Evolutionary conservation across 2,888 invertebrate genomes (phyloP).

Genomic region (Cacoxenus indagator): DNA sequence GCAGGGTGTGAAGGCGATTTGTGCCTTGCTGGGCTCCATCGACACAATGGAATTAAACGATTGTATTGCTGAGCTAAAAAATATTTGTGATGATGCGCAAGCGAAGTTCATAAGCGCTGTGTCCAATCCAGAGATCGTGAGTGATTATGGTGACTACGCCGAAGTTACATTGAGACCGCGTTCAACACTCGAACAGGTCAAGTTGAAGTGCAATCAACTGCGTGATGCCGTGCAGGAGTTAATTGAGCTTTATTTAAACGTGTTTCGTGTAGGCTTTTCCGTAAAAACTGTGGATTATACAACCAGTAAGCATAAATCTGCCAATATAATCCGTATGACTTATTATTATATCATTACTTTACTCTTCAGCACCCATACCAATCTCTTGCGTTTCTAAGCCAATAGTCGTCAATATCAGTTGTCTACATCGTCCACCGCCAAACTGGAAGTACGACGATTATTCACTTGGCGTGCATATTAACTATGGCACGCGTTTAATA

Average conservation of each 20-base stretch:
- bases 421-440: conserved; percentile 82
- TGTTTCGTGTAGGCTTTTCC: conserved; percentile 87
- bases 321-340: not conserved
- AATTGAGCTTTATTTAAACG: conserved; percentile 87
- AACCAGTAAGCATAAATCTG: conserved; percentile 70
- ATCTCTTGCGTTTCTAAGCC: conserved; percentile 82
- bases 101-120: conserved; percentile 50
- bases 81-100: conserved; percentile 65
- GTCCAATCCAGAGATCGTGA: conserved; percentile 76
- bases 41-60: conserved; percentile 90
- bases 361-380: conserved; percentile 75
- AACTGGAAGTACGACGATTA: conserved; percentile 90
- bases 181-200: conserved; percentile 75
- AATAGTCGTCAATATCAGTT: conserved; percentile 85
- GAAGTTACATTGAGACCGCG: conserved; percentile 76
- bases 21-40: conserved; percentile 88
- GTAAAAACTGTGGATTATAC: conserved; percentile 75
- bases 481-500: conserved; percentile 86
- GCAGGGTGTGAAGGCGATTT: conserved; percentile 93
- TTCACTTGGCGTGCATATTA: conserved; percentile 86
- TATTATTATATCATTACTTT: not conserved
- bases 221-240: conserved; percentile 85
- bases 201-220: conserved; percentile 79
- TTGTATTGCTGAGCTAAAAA: conserved; percentile 75
- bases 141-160: conserved; percentile 78